Evolutionary conservation across 2,888 invertebrate genomes (phyloP).

Genomic region (Plutella xylostella): DNA sequence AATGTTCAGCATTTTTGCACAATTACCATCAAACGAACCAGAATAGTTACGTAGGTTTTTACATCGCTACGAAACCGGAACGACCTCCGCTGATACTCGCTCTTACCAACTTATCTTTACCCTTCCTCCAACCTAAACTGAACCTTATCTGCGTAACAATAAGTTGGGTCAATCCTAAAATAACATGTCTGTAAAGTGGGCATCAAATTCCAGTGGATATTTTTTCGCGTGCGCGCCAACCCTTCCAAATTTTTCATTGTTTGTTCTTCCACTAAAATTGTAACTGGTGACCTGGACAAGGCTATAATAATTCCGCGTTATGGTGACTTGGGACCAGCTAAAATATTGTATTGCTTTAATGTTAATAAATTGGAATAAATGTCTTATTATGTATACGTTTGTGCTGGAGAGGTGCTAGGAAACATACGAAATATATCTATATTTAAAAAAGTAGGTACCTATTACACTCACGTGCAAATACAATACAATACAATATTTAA

Average conservation of each 20-base stretch:
- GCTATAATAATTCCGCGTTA: conserved; percentile 28
- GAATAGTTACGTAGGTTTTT: conserved; percentile 42
- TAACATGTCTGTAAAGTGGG: too few relatives aligned
- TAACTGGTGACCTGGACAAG: conserved; percentile 25
- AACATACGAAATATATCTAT: too few relatives aligned
- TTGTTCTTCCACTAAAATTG: conserved; percentile 30
- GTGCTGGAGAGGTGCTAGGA: too few relatives aligned
- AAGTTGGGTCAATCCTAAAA: neutral
- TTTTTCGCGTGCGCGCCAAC: conserved; percentile 30
- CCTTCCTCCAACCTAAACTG: neutral
- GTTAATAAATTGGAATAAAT: too few relatives aligned
- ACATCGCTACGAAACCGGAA: conserved; percentile 46
- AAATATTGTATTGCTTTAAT: neutral
- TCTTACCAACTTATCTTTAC: neutral
- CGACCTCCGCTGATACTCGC: conserved; percentile 40
- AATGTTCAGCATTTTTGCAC: too few relatives aligned
- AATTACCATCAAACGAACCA: too few relatives aligned
- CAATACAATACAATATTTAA: too few relatives aligned
- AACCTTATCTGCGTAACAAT: conserved; percentile 7
- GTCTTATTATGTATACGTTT: too few relatives aligned
- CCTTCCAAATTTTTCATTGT: conserved; percentile 47
- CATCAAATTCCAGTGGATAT: neutral
- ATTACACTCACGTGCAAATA: too few relatives aligned
- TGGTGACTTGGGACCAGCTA: conserved; percentile 7
- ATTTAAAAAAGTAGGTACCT: too few relatives aligned